A percentile compares a stretch with the other conserved stretches of the same genome.
These are phyloP conservation scores for Drosophila multiciliata DNA, from an alignment of 2,888 invertebrate genomes.

Conservation along the genomic window DNA sequence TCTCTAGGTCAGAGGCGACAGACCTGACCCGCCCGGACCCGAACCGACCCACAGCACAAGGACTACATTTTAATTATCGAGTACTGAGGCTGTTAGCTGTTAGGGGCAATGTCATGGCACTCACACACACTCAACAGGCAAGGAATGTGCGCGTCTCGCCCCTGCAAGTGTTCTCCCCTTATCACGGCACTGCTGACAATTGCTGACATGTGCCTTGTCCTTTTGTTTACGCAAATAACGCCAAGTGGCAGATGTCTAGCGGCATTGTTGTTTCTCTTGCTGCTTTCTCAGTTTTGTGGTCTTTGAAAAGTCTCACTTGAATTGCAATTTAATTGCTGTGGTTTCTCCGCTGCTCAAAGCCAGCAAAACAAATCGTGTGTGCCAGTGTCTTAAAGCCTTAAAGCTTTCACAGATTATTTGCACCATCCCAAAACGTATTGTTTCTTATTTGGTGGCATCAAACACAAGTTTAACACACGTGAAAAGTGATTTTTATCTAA, in stretches of 20 bases:
- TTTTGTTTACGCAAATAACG: constrained; percentile 60
- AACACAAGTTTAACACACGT: not conserved
- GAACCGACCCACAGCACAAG: constrained; percentile 20
- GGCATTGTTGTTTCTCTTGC: constrained; percentile 27
- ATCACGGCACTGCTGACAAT: constrained; percentile 29
- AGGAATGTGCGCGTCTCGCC: constrained; percentile 1
- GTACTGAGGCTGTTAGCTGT: constrained; percentile 21
- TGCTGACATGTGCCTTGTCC: constrained; percentile 56
- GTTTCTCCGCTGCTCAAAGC: constrained; percentile 13
- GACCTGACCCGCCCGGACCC: not conserved
- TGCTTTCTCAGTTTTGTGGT: constrained; percentile 48
- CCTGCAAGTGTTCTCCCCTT: not conserved
- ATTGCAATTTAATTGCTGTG: constrained; percentile 52
- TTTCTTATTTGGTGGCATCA: not conserved
- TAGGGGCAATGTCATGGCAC: constrained; percentile 46
- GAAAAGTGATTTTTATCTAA: not conserved
- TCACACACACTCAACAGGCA: constrained; percentile 35
- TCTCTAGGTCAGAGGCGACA: constrained; percentile 44
- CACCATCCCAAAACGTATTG: not conserved
- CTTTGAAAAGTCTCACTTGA: constrained; percentile 39
- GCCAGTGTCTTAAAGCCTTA: not conserved
- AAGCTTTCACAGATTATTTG: not conserved
- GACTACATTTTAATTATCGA: constrained; percentile 56
- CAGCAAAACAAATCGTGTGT: not conserved
- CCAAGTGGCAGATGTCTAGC: constrained; percentile 59